Evolutionary conservation across 2,888 invertebrate genomes (phyloP), one percentile per base, ranked within the genome.

Genomic region (Clanis bilineata): DNA sequence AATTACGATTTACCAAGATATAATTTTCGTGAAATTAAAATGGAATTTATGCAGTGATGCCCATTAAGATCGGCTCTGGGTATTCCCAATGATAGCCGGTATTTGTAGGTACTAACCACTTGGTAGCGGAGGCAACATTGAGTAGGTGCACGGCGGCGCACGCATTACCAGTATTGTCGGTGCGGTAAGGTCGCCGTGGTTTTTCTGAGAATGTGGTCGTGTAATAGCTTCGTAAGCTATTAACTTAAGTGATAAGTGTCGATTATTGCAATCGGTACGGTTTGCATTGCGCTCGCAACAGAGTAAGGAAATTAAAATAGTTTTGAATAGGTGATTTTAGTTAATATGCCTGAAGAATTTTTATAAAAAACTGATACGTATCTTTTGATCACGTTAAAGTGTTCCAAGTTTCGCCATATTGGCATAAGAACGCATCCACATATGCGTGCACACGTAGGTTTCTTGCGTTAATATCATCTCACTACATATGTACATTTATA

Each of bases 241-340:
- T 75, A 74, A 72, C 64, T 76, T 71, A 70, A 71, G 68, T 69
- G 74, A 77, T 80, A 80, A 72, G 63, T 67, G 68, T 64, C 69
- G 64, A 77, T 76, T 77, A 76, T 71, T 70, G 70, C 70, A 70
- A 74, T 77, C 72, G 68, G 70, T 71, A 71, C 61, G 66, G 65
- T 67, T 64, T 57, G 59, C 61, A 51, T 28, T 67, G 67, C 61
- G 64, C 68, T 68, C 62, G 63, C 63, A 68, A 70, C 61, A 65
- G 23, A 56, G 6, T 38, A 39, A 38, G 60, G 51, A 62, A 61
- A 73, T 66, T 58, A 58, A 58, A 58, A 58, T 45, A 61, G 63
- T 64, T 66, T 55, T 39, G 58, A 56, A 61, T 58, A 59, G 51
- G 62, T 70, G 54, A 51, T 51, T 51, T 51, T 51, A 51, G 28